Conservation (phyloP, 2,888 invertebrate genomes). For the Aquatica leii region DNA sequence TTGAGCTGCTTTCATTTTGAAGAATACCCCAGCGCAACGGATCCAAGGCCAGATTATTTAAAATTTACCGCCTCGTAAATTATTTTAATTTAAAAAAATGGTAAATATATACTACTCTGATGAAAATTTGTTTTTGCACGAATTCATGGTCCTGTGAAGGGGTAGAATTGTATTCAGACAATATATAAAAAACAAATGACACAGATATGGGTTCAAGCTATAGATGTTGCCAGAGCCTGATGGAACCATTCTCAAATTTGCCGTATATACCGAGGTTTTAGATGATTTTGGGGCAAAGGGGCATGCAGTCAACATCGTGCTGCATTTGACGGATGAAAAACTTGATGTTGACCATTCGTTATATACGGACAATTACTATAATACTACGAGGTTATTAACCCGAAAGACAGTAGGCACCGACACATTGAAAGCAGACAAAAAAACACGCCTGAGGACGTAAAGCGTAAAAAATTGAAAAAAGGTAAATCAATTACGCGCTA, state of each 20-base stretch:
- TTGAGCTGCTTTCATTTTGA: too few relatives aligned
- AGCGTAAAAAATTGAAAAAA: too few relatives aligned
- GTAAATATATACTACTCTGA: too few relatives aligned
- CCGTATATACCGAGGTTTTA: too few relatives aligned
- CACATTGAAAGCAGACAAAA: too few relatives aligned
- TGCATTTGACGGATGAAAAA: constrained; percentile 25
- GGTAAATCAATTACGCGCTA: too few relatives aligned
- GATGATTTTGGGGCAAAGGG: too few relatives aligned
- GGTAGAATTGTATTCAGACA: constrained; percentile 45
- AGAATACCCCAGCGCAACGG: too few relatives aligned
- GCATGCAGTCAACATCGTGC: constrained; percentile 43
- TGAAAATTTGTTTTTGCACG: constrained; percentile 40
- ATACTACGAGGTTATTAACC: constrained; percentile 4
- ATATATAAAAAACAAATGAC: constrained; percentile 44
- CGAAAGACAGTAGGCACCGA: constrained; percentile 5
- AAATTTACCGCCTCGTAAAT: constrained; percentile 51
- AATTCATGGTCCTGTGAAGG: constrained; percentile 42
- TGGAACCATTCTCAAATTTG: too few relatives aligned
- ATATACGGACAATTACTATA: constrained; percentile 41
- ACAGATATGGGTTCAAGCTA: constrained; percentile 47
- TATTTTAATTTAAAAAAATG: constrained; percentile 52
- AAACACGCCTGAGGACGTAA: too few relatives aligned
- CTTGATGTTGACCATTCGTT: constrained; percentile 40
- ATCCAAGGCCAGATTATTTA: too few relatives aligned
- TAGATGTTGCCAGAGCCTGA: too few relatives aligned